phyloP scores from a whole-genome alignment of 2,113 vertebrate genomes.

The Ornithorhynchus anatinus region DNA sequence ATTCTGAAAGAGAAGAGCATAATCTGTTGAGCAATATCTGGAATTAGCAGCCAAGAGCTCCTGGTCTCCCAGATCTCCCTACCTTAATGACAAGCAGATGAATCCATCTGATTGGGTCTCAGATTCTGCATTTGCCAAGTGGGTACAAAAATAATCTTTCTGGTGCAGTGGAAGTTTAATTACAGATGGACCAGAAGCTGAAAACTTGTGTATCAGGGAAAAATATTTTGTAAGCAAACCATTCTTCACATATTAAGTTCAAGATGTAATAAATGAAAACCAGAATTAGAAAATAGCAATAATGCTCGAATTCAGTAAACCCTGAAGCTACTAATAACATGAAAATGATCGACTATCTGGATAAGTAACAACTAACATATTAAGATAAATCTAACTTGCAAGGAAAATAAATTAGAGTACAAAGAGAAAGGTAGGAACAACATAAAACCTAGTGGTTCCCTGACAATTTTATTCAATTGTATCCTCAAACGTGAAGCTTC shows the following conservation, averaged over 20 bases:
- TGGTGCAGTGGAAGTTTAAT: not conserved
- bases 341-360: too few species aligned
- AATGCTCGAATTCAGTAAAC: not conserved
- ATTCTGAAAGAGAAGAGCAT: not conserved
- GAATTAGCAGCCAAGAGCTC: not conserved
- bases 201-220: slow-evolving; percentile 1
- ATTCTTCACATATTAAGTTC: not conserved
- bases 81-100: not conserved
- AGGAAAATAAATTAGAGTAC: too few species aligned
- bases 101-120: not conserved
- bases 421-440: too few species aligned
- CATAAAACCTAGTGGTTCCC: too few species aligned
- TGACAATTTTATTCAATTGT: too few species aligned
- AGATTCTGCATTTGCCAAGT: slow-evolving; percentile 1
- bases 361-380: too few species aligned
- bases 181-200: not conserved
- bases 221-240: not conserved
- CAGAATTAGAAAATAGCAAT: not conserved
- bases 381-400: too few species aligned
- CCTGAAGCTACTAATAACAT: too few species aligned
- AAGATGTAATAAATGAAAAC: not conserved
- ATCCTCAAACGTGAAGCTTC: too few species aligned
- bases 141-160: not conserved
- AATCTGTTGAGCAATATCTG: not conserved
- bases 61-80: not conserved